Conservation (phyloP, 2,797 vertebrate species). For the Anomalospiza imberbis region DNA sequence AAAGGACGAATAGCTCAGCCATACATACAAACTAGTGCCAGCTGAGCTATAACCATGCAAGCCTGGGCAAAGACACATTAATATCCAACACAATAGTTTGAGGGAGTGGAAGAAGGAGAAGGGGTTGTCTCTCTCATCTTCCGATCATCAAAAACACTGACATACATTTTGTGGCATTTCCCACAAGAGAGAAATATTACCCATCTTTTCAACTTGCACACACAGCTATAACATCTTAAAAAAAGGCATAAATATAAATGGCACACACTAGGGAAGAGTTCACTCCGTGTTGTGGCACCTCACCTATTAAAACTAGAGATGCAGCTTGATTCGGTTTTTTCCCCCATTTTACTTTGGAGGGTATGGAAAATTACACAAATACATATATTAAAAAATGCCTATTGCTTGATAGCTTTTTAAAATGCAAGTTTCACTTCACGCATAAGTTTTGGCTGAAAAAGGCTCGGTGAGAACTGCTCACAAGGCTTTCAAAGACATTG, state of each 20-base stretch:
- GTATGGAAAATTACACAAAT: background rate
- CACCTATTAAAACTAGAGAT: background rate
- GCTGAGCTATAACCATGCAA: background rate
- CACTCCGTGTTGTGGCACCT: background rate
- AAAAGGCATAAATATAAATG: background rate
- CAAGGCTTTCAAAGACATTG: background rate
- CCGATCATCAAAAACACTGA: background rate
- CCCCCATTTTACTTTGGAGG: background rate
- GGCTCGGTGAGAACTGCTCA: background rate
- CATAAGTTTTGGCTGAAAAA: background rate
- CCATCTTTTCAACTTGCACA: background rate
- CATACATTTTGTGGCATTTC: background rate
- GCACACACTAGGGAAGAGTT: background rate
- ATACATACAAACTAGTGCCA: background rate
- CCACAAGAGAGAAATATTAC: background rate
- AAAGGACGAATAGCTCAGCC: background rate
- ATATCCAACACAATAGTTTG: background rate
- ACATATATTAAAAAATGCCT: fast-evolving
- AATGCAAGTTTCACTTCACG: background rate
- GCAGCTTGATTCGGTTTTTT: background rate
- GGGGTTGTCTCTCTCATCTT: background rate
- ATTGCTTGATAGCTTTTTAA: background rate
- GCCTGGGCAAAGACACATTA: background rate
- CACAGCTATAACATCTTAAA: background rate
- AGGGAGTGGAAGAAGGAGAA: background rate